A percentile compares a stretch with the other conserved stretches of the same genome.
phyloP scores from a whole-genome alignment of 2,797 vertebrate genomes.

The Aselliscus stoliczkanus region DNA sequence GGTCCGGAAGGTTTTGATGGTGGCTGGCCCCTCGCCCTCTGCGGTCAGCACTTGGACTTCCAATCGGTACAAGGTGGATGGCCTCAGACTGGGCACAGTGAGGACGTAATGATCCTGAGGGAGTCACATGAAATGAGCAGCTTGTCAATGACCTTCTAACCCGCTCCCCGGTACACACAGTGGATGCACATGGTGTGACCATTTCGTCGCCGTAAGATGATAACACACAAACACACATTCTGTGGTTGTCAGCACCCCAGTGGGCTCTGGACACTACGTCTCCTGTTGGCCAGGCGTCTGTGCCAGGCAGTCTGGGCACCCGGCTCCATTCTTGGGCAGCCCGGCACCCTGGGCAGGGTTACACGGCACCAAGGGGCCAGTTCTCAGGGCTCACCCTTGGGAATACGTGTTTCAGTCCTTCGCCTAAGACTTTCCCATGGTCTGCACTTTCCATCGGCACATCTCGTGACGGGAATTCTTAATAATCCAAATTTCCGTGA shows the following conservation, averaged over 20 bases:
- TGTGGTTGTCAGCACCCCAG: fast-evolving
- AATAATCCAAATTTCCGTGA: not conserved
- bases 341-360: not conserved
- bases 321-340: not conserved
- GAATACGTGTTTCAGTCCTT: not conserved
- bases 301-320: fast-evolving
- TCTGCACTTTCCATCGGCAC: not conserved
- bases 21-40: constrained; percentile 91
- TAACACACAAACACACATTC: too few species aligned
- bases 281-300: fast-evolving
- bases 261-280: fast-evolving
- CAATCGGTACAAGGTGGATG: constrained; percentile 91
- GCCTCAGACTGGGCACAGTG: constrained; percentile 89
- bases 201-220: too few species aligned
- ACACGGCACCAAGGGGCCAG: not conserved
- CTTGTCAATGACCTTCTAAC: fast-evolving
- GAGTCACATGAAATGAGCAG: fast-evolving
- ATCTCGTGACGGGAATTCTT: not conserved
- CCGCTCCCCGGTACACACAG: too few species aligned
- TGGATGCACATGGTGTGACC: not conserved
- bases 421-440: not conserved
- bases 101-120: constrained; percentile 89
- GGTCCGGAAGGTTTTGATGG: constrained; percentile 91
- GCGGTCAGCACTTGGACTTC: constrained; percentile 93
- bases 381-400: not conserved